Conservation (phyloP, 2,113 vertebrate genomes). For the Grallaria varia region DNA sequence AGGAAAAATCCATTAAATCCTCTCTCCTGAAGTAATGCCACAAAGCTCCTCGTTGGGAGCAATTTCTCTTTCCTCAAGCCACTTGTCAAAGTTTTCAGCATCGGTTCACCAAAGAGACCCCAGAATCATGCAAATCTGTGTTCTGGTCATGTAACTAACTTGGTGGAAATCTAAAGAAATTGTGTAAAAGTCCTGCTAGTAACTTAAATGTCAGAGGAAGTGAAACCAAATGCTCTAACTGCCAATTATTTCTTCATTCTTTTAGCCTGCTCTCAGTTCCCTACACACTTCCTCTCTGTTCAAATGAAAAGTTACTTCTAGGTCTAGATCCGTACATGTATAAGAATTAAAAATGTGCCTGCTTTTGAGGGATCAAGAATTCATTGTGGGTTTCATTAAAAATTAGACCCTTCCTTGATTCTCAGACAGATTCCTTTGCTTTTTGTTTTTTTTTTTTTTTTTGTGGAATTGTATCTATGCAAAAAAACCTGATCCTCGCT, state of each 20-base stretch:
- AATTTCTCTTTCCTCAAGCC: neutral
- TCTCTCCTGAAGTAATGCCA: neutral
- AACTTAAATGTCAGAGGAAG: neutral
- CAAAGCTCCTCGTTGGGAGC: neutral
- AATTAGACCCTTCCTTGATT: neutral
- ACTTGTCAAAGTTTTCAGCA: neutral
- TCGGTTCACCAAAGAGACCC: neutral
- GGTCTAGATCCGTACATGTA: neutral
- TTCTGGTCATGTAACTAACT: neutral
- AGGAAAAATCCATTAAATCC: neutral
- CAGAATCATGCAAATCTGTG: neutral
- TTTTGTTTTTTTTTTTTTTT: neutral
- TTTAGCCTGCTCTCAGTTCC: conserved; percentile 21
- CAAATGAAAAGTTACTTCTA: conserved; percentile 21
- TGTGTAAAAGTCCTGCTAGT: neutral
- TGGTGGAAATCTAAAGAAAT: neutral
- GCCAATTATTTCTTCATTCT: conserved; percentile 24
- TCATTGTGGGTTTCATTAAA: neutral
- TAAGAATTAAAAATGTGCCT: neutral
- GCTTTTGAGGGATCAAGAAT: neutral
- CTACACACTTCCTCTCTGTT: neutral
- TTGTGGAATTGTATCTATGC: neutral
- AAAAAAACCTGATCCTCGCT: neutral
- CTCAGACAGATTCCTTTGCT: neutral
- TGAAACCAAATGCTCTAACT: conserved; percentile 9